Conservation (phyloP, 1,140 invertebrate genomes). For the Tetranychus cinnabarinus region DNA sequence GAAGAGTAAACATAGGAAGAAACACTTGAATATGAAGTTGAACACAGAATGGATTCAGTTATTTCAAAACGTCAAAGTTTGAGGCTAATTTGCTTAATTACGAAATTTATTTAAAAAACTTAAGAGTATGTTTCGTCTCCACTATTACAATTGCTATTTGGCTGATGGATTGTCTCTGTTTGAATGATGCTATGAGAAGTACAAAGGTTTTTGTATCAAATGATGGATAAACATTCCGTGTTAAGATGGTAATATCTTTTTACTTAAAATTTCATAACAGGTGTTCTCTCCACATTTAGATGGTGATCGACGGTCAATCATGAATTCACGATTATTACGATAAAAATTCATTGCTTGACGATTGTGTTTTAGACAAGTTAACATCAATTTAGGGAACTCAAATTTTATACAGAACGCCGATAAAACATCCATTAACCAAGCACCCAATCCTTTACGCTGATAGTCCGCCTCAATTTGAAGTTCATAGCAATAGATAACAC, state of each 20-base stretch:
- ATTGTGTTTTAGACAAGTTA: constrained; percentile 25
- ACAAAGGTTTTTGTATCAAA: no score
- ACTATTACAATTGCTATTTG: no score
- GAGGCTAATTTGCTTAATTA: no score
- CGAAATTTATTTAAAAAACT: no score
- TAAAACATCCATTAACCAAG: constrained; percentile 12
- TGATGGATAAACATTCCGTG: no score
- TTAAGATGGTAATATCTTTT: neutral
- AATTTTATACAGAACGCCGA: constrained; percentile 15
- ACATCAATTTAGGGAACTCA: constrained; percentile 24
- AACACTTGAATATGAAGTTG: no score
- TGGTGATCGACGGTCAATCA: constrained; percentile 11
- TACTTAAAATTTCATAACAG: constrained; percentile 11
- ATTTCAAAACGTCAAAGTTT: no score
- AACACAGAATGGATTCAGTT: no score
- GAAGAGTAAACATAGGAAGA: no score
- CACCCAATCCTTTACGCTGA: constrained; percentile 13
- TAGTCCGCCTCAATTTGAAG: constrained; percentile 9
- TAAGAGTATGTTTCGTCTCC: no score
- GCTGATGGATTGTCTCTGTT: no score
- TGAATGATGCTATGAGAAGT: no score
- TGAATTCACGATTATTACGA: constrained; percentile 10
- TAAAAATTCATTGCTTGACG: constrained; percentile 21
- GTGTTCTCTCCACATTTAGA: constrained; percentile 4
- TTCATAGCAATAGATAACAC: constrained; percentile 15